Evolutionary conservation across 2,113 vertebrate genomes (phyloP).

Genomic region (Ia io): DNA sequence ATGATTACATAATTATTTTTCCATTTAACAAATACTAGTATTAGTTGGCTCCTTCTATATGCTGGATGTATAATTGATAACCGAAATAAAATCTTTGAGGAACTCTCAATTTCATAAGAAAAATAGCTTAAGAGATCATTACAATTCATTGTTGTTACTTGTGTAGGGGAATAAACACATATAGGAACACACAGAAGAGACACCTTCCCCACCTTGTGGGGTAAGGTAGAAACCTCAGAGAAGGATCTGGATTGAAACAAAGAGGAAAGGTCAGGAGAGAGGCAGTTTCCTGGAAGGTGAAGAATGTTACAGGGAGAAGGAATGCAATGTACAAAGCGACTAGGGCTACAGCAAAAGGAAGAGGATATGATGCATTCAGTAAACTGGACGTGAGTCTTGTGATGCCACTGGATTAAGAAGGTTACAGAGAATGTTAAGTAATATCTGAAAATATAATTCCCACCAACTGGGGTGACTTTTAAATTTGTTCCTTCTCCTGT

Average conservation of each 20-base stretch:
- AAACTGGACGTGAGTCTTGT: not conserved
- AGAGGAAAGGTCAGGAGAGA: not conserved
- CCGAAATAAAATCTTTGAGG: not conserved
- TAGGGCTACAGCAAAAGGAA: not conserved
- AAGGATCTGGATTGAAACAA: not conserved
- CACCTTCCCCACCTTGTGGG: not conserved
- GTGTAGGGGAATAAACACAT: not conserved
- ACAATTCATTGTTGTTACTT: not conserved
- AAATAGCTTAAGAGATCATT: not conserved
- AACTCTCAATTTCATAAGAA: not conserved
- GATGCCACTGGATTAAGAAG: not conserved
- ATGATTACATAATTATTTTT: not conserved
- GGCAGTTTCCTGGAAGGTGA: not conserved
- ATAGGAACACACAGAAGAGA: not conserved
- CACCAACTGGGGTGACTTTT: not conserved
- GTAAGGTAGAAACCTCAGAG: too few species aligned
- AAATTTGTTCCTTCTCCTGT: not conserved
- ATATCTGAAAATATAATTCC: not conserved
- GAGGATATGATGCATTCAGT: not conserved
- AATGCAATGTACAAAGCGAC: not conserved
- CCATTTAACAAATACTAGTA: not conserved
- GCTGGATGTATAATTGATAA: not conserved
- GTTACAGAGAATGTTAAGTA: not conserved
- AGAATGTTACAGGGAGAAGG: not conserved
- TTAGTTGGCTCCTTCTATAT: not conserved